Conservation (phyloP, 2,797 vertebrate genomes). For the Intellagama lesueurii region DNA sequence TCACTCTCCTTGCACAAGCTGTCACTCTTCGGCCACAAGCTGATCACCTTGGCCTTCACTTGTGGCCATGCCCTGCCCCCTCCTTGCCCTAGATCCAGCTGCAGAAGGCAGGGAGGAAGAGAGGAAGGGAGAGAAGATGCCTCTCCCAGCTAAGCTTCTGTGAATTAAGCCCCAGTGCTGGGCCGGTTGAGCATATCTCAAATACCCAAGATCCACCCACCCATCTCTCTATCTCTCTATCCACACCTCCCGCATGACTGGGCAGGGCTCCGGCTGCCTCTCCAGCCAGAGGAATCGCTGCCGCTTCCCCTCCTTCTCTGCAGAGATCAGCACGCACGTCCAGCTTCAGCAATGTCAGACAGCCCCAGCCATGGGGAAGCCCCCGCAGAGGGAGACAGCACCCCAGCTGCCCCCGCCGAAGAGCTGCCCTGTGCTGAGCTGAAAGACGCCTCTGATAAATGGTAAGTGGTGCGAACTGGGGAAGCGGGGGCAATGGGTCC, state of each 20-base stretch:
- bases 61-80: background rate
- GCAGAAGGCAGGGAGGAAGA: background rate
- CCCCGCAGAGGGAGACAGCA: background rate
- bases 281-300: slow-evolving; percentile 17
- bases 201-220: slow-evolving; percentile 36
- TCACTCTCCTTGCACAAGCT: background rate
- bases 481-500: background rate
- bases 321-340: background rate
- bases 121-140: background rate
- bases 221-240: slow-evolving; percentile 18
- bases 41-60: slow-evolving; percentile 4
- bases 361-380: background rate
- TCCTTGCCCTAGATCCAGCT: background rate
- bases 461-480: background rate
- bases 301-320: background rate
- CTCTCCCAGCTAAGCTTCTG: slow-evolving; percentile 26
- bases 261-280: slow-evolving; percentile 40
- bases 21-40: background rate
- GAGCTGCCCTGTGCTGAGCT: slow-evolving; percentile 37
- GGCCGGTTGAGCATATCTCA: slow-evolving; percentile 22
- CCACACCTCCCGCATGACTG: slow-evolving; percentile 41
- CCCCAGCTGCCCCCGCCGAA: background rate
- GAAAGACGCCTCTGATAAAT: slow-evolving; percentile 38
- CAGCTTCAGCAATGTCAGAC: slow-evolving; percentile 27
- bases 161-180: slow-evolving; percentile 2